Evolutionary conservation across 2,888 invertebrate genomes (phyloP).

Genomic region (Pandemis corylana): DNA sequence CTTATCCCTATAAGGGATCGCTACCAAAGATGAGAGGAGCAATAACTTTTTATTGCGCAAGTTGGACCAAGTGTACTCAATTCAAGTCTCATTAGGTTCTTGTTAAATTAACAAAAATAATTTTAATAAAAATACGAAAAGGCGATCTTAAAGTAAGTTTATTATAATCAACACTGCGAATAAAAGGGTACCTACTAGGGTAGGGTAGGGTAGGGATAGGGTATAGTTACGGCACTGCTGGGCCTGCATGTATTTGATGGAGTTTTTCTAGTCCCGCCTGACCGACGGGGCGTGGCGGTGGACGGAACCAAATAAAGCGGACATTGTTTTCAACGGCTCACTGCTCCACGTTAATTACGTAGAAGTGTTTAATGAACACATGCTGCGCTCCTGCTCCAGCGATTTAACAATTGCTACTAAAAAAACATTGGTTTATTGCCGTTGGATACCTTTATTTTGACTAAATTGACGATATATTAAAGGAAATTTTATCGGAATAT

Average conservation of each 20-base stretch:
- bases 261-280: constrained; percentile 46
- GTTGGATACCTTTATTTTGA: background rate
- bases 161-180: no score
- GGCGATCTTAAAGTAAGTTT: no score
- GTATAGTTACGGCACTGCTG: background rate
- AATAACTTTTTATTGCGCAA: no score
- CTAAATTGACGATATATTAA: no score
- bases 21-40: no score
- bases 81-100: no score
- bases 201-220: background rate
- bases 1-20: no score
- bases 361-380: constrained; percentile 75
- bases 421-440: background rate
- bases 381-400: constrained; percentile 48
- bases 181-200: no score
- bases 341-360: constrained; percentile 66
- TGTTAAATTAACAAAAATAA: no score
- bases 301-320: constrained; percentile 60
- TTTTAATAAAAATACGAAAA: no score
- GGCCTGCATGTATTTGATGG: background rate
- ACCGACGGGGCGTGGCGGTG: constrained; percentile 50
- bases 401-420: constrained; percentile 9
- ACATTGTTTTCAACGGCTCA: constrained; percentile 61
- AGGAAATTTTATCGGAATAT: no score
- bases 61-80: no score